phyloP scores from a whole-genome alignment of 1,140 invertebrate genomes.

The Drosophila santomea region DNA sequence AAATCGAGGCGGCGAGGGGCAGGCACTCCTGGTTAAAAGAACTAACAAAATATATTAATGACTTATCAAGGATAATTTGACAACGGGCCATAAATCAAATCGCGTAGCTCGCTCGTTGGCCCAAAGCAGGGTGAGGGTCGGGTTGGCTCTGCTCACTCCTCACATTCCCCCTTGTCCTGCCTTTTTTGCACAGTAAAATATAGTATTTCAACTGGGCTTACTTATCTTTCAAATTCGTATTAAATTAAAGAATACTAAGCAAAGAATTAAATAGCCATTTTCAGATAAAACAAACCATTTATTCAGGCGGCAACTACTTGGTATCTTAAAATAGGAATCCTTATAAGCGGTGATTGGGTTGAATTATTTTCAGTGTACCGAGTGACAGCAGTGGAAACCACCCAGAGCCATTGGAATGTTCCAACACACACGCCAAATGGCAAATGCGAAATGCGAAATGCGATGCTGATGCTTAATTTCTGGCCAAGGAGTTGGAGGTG shows the following conservation, averaged over 20 bases:
- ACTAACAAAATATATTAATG: slow-evolving; percentile 77
- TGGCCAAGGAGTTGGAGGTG: slow-evolving; percentile 34
- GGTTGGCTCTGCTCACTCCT: slow-evolving; percentile 18
- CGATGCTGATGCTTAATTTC: slow-evolving; percentile 77
- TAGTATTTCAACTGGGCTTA: too few relatives aligned
- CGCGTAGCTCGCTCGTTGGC: slow-evolving; percentile 56
- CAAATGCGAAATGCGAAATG: slow-evolving; percentile 71
- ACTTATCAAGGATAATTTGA: slow-evolving; percentile 84
- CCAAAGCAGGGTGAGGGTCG: slow-evolving; percentile 56
- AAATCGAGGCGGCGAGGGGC: slow-evolving; percentile 3
- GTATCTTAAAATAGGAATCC: too few relatives aligned
- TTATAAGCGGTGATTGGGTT: too few relatives aligned
- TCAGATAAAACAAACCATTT: too few relatives aligned
- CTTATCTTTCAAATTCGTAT: too few relatives aligned
- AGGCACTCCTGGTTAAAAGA: slow-evolving; percentile 28
- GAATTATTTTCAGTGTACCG: neutral
- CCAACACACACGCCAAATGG: slow-evolving; percentile 47
- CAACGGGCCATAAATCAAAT: slow-evolving; percentile 80
- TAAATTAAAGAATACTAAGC: too few relatives aligned
- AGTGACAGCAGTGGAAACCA: slow-evolving; percentile 45
- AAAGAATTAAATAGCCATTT: too few relatives aligned
- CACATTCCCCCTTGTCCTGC: neutral
- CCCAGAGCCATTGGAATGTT: slow-evolving; percentile 64
- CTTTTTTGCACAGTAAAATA: slow-evolving; percentile 12
- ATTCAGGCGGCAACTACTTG: too few relatives aligned